Evolutionary conservation across 2,888 invertebrate genomes (phyloP), one percentile per base, ranked within the genome.

Genomic region (Agrochola macilenta): DNA sequence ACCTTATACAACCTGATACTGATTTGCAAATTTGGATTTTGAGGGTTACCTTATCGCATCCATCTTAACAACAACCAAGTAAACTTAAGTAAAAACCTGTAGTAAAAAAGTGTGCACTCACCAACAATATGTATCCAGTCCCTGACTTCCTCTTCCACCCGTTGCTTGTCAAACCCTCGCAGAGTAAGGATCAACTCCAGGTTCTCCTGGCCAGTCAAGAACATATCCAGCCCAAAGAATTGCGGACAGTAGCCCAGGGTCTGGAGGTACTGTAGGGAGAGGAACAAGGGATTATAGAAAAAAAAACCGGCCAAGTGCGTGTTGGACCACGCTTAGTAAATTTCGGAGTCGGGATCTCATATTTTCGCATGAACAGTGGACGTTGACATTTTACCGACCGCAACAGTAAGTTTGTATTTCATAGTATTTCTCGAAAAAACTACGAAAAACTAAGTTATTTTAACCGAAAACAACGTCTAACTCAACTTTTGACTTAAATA

Each of bases 161-260:
- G 94, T 0, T 83, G 73, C 0, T 88, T 83, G 0, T 92, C 89
- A 30, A 98, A 97, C 0, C 99, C 99, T 8, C 98, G 97, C 69
- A 99, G 94, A 23, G 97, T 95, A 2, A 98, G 98, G 94, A 98
- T 98, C 79, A 98, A 95, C 66, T 93, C 94, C 68, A 99, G 94
- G 90, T 98, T 98, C 91, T 99, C 98, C 78, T 97, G 94, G 0
- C 98, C 98, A 14, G 98, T 98, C 92, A 99, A 97, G 89, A 98
- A 98, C 75, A 97, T 97, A 89, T 99, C 98, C 65, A 99, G 94
- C 0, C 98, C 98, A 94, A 98, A 98, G 93, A 98, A 98, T 96
- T 99, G 99, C 0, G 99, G 99, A 93, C 99, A 99, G 94, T 99
- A 99, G 46, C 99, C 99, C 91, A 99, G 97, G 80, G 97, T 96